Base-by-base conservation (phyloP, 2,113 vertebrate species). In the Ophiodon elongatus region DNA sequence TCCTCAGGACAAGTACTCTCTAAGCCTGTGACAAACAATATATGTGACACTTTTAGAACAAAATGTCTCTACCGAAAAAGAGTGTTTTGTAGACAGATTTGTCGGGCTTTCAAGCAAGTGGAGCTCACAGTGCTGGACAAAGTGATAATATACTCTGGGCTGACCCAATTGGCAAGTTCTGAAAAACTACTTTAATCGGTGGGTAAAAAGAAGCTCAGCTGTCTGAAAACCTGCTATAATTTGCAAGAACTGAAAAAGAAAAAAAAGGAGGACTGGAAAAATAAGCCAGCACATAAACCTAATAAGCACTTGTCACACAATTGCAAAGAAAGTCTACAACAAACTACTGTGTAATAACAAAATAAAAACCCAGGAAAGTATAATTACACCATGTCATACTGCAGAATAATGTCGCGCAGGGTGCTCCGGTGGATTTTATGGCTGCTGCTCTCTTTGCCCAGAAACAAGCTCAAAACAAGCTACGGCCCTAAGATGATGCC, bases 21-120 rank as follows among this genome's bases (percentile, higher is more conserved):
- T 59, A 64, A 80, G 57, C 68, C 77, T 57, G 77, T 85, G 72
- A 89, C 86, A 89, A 90, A 92, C 73, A 90, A 83, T 83, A 82
- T 83, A 72, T 87, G 79, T 83, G 86, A 91, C 79, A 87, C 85
- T 89, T 88, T 91, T 50, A 90, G 82, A 90, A 90, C 77, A 91
- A 84, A 87, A 82, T 68, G 80, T 87, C 79, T 89, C 45, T 11
- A 47, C 29, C 14, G 1, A 79, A 83, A 86, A 85, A 73, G 11
- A 57, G 8, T 67, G 66, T 81, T 85, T 81, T 83, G 79, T 65
- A 65, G 84, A 88, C 60, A 85, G 81, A 91, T 90, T 92, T 82
- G 89, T 92, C 43, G 1, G 56, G 73, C 73, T 77, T 89, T 88
- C 79, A 75, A 84, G 81, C 39, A 41, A 85, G 76, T 27, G 50